These are phyloP conservation scores for Xenops minutus DNA, from an alignment of 2,797 vertebrate species.

Conservation along the genomic window DNA sequence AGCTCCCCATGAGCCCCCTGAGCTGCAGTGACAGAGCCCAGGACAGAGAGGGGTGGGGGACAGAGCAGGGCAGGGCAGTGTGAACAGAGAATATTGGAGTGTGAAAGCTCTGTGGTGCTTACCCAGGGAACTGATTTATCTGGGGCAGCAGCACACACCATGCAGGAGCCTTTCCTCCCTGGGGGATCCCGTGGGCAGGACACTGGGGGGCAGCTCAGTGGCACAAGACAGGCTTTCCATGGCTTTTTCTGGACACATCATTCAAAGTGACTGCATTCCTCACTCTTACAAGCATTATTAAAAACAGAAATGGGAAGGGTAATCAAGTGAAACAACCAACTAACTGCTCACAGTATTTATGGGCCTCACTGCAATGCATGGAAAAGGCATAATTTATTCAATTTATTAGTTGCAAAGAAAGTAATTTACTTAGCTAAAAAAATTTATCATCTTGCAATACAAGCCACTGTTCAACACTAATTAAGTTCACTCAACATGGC, in stretches of 20 bases:
- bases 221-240: neutral
- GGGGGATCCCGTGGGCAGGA: neutral
- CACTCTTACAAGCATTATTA: conserved; percentile 53
- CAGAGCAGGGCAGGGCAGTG: neutral
- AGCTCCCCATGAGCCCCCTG: neutral
- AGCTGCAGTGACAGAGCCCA: fast-evolving
- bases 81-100: neutral
- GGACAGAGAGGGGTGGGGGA: neutral
- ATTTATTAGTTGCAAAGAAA: conserved; percentile 72
- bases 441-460: conserved; percentile 66
- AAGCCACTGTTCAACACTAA: conserved; percentile 59
- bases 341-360: conserved; percentile 59
- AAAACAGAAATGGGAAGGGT: conserved; percentile 70
- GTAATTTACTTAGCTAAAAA: conserved; percentile 59
- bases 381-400: conserved; percentile 63
- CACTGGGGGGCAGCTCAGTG: neutral
- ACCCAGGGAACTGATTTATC: neutral
- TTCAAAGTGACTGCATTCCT: conserved; percentile 59
- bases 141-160: neutral
- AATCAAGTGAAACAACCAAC: conserved; percentile 72
- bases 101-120: neutral
- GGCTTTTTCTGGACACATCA: conserved; percentile 34
- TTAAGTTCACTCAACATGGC: conserved; percentile 42
- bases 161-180: fast-evolving
- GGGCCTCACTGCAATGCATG: neutral